Evolutionary conservation across 2,113 vertebrate genomes (phyloP).

Genomic region (Gila orcuttii): DNA sequence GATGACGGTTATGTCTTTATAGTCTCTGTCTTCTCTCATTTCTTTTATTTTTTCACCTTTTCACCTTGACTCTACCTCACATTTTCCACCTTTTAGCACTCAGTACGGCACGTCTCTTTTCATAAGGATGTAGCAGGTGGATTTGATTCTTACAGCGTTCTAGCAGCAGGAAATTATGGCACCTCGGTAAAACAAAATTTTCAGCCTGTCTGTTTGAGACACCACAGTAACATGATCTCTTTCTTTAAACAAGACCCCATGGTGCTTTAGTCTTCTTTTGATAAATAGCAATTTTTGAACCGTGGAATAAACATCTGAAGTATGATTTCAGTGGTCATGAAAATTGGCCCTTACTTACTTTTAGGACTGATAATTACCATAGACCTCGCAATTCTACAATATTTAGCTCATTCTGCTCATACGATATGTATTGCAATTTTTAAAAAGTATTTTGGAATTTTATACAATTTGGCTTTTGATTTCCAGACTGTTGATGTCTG

Average conservation of each 20-base stretch:
- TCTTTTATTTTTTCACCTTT: background rate
- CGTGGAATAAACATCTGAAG: background rate
- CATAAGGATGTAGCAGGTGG: background rate
- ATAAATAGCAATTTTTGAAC: background rate
- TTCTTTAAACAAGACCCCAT: background rate
- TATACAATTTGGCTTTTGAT: too few species aligned
- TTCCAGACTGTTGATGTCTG: too few species aligned
- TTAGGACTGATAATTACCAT: background rate
- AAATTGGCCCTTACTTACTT: background rate
- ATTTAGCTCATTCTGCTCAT: background rate
- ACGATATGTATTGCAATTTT: background rate
- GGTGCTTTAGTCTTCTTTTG: background rate
- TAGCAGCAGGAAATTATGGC: constrained; percentile 28
- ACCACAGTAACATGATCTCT: background rate
- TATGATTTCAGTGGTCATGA: background rate
- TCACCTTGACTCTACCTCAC: background rate
- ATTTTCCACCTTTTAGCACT: background rate
- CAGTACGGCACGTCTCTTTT: background rate
- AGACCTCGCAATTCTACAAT: background rate
- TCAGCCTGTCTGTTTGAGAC: constrained; percentile 28
- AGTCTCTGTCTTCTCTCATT: background rate
- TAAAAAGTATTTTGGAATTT: too few species aligned
- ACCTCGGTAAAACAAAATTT: constrained; percentile 6
- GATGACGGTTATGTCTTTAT: constrained; percentile 3
- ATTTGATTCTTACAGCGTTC: background rate